These are phyloP conservation scores for Spheniscus mendiculus DNA, from an alignment of 2,113 vertebrate species.

Conservation along the genomic window DNA sequence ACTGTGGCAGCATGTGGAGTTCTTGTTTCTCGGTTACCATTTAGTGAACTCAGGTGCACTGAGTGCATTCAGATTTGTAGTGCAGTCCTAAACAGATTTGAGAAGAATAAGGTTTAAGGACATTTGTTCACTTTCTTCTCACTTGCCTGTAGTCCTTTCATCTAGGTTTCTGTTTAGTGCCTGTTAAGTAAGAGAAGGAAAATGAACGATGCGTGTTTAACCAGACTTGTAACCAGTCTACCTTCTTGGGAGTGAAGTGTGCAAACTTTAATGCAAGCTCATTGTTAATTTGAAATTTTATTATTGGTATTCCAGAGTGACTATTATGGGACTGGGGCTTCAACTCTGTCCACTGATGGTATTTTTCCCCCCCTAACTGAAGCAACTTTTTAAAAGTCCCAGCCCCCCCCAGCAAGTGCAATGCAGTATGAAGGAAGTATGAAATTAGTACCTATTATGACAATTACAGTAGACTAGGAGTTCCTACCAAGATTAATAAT, in stretches of 20 bases:
- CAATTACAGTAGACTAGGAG: background rate
- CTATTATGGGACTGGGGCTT: background rate
- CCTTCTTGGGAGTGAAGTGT: background rate
- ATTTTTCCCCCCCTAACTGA: background rate
- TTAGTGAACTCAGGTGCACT: background rate
- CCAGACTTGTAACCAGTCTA: background rate
- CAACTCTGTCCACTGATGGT: background rate
- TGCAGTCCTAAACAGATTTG: background rate
- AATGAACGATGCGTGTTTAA: background rate
- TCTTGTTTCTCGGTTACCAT: background rate
- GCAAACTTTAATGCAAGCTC: background rate
- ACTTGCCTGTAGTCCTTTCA: background rate
- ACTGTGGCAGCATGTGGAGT: background rate
- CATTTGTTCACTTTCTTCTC: background rate
- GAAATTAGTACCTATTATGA: background rate
- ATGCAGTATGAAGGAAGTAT: background rate
- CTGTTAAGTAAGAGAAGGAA: background rate
- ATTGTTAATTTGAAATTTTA: background rate
- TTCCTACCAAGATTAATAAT: background rate
- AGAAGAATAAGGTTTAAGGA: background rate
- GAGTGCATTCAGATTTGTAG: background rate
- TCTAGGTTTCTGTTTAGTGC: background rate
- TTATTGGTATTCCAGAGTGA: background rate
- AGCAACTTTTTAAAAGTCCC: background rate
- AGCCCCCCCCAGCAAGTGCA: background rate